Percentiles rank a stretch among this genome's conserved stretches.
phyloP scores from a whole-genome alignment of 2,797 vertebrate species.

The Remorina albescens region DNA sequence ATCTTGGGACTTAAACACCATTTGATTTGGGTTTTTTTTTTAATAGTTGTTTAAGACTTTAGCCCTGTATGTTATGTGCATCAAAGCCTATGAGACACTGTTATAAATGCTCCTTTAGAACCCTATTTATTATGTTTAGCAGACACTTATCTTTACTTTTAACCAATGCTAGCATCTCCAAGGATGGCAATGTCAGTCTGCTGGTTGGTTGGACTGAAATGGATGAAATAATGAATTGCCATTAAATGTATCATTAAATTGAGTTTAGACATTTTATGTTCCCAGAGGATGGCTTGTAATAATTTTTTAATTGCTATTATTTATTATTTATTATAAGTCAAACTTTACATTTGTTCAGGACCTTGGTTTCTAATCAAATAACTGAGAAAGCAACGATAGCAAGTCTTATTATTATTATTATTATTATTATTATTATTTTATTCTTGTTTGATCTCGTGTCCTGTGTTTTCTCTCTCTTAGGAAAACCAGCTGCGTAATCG shows the following conservation, averaged over 20 bases:
- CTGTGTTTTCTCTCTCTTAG: slow-evolving; percentile 66
- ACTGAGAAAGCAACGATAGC: background rate
- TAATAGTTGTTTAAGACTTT: slow-evolving; percentile 21
- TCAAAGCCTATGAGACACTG: background rate
- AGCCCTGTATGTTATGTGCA: background rate
- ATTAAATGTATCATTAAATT: background rate
- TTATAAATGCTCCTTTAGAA: background rate
- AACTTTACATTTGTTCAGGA: background rate
- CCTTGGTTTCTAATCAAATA: background rate
- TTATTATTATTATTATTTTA: too few species aligned
- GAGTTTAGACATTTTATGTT: background rate
- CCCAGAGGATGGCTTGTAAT: background rate
- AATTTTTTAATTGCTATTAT: background rate
- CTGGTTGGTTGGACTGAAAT: background rate
- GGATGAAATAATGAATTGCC: background rate
- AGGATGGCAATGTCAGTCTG: background rate
- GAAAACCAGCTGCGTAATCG: slow-evolving; percentile 78
- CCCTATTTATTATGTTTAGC: background rate
- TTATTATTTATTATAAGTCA: background rate
- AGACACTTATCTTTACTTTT: background rate
- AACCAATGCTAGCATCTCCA: background rate
- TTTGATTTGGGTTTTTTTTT: slow-evolving; percentile 33
- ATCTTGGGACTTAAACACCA: slow-evolving; percentile 31
- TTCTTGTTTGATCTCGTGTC: background rate
- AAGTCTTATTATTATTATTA: too few species aligned